Evolutionary conservation across 2,113 vertebrate species (phyloP).

Genomic region (Hemicordylus capensis): DNA sequence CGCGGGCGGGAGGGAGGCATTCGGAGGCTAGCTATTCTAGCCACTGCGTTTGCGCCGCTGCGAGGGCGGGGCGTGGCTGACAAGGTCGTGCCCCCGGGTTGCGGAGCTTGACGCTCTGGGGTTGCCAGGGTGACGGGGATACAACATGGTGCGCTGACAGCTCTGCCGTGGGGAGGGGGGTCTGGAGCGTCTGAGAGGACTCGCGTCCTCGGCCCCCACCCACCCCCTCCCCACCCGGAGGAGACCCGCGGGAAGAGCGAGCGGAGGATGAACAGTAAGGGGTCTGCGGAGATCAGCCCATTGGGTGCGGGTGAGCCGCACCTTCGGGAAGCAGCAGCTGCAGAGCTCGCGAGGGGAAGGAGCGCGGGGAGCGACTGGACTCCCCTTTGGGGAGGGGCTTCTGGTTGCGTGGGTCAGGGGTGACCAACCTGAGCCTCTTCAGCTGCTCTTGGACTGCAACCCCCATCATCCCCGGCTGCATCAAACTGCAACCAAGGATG

Average conservation of each 20-base stretch:
- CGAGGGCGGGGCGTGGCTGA: neutral
- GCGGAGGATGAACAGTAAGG: slow-evolving; percentile 73
- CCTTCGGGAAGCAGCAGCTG: neutral
- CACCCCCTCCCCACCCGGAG: neutral
- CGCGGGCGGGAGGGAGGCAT: rapidly evolving
- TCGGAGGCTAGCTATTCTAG: rapidly evolving
- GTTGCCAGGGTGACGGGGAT: slow-evolving; percentile 76
- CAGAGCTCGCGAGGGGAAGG: neutral
- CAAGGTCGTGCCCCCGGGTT: neutral
- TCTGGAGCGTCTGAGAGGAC: neutral
- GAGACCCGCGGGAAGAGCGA: neutral
- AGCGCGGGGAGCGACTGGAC: neutral
- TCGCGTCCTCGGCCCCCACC: rapidly evolving
- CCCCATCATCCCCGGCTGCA: no score
- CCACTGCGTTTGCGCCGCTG: neutral
- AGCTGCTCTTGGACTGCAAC: no score
- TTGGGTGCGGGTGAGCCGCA: neutral
- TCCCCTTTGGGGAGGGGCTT: no score
- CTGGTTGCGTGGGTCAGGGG: no score
- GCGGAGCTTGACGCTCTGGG: slow-evolving; percentile 2
- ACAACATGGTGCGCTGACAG: slow-evolving; percentile 70
- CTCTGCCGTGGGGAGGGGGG: neutral
- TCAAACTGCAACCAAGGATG: no score
- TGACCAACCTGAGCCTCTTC: no score
- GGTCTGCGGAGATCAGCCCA: neutral